Conservation (phyloP, 2,797 vertebrate species). For the Momotus momota region DNA sequence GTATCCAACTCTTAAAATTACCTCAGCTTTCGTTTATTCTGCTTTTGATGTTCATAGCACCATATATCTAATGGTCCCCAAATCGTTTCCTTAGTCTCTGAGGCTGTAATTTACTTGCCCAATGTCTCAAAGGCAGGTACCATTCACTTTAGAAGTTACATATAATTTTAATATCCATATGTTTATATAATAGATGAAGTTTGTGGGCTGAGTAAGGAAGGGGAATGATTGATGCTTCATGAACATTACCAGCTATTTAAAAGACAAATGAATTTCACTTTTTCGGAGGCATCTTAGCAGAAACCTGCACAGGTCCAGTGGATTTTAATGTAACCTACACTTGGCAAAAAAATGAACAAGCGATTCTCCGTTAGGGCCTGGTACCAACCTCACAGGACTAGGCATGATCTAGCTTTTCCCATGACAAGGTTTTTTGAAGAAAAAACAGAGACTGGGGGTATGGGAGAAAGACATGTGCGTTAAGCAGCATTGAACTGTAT, state of each 20-base stretch:
- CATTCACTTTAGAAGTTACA: background rate
- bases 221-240: background rate
- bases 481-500: background rate
- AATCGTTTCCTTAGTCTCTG: slow-evolving; percentile 1
- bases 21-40: slow-evolving; percentile 66
- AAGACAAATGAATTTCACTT: slow-evolving; percentile 17
- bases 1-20: slow-evolving; percentile 55
- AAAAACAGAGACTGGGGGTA: background rate
- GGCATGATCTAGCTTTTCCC: background rate
- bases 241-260: slow-evolving; percentile 1
- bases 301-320: background rate
- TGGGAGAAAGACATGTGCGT: background rate
- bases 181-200: slow-evolving; percentile 21
- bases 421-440: background rate
- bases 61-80: slow-evolving; percentile 1
- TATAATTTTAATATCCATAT: slow-evolving; percentile 34
- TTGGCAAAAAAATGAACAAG: background rate
- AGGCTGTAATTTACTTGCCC: slow-evolving; percentile 45
- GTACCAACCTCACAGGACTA: background rate
- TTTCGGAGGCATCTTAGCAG: slow-evolving; percentile 14
- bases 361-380: background rate
- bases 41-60: slow-evolving; percentile 41
- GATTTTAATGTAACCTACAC: slow-evolving; percentile 6
- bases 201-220: background rate
- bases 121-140: slow-evolving; percentile 22